These are phyloP conservation scores for Lepilemur ruficaudatus DNA, from an alignment of 2,797 vertebrate species.

Conservation along the genomic window DNA sequence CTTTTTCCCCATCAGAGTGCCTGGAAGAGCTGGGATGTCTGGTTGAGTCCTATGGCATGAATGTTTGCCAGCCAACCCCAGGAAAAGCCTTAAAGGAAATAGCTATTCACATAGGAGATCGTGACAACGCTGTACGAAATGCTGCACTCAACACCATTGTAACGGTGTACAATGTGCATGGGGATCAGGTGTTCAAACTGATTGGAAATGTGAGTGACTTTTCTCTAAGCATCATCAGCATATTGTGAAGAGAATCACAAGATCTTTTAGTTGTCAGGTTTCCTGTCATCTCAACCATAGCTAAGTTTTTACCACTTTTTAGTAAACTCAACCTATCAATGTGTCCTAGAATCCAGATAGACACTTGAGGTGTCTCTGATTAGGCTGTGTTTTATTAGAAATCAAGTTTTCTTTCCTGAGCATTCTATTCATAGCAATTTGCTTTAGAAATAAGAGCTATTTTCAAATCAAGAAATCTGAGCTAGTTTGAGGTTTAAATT, in stretches of 20 bases:
- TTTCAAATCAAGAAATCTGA: conserved; percentile 56
- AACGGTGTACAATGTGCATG: conserved; percentile 95
- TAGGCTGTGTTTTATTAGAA: conserved; percentile 15
- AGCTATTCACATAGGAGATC: conserved; percentile 94
- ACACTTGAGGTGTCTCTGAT: neutral
- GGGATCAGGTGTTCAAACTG: conserved; percentile 98
- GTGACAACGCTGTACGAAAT: conserved; percentile 97
- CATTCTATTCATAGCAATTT: conserved; percentile 6
- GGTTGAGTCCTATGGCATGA: conserved; percentile 90
- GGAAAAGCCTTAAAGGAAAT: conserved; percentile 98
- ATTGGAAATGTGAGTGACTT: conserved; percentile 94
- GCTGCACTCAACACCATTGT: conserved; percentile 98
- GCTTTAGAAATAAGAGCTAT: conserved; percentile 37
- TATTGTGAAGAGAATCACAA: neutral
- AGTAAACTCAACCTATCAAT: neutral
- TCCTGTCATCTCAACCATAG: neutral
- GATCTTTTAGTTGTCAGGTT: neutral
- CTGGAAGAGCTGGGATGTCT: conserved; percentile 89
- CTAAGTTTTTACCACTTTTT: conserved; percentile 14
- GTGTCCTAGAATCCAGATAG: neutral
- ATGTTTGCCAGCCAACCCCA: conserved; percentile 96
- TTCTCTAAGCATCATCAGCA: conserved; percentile 72
- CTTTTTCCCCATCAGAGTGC: conserved; percentile 83
- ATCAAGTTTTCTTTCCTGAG: conserved; percentile 26
- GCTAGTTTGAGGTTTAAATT: conserved; percentile 15